Evolutionary conservation across 2,888 invertebrate genomes (phyloP).

Genomic region (Euzophera pinguis): DNA sequence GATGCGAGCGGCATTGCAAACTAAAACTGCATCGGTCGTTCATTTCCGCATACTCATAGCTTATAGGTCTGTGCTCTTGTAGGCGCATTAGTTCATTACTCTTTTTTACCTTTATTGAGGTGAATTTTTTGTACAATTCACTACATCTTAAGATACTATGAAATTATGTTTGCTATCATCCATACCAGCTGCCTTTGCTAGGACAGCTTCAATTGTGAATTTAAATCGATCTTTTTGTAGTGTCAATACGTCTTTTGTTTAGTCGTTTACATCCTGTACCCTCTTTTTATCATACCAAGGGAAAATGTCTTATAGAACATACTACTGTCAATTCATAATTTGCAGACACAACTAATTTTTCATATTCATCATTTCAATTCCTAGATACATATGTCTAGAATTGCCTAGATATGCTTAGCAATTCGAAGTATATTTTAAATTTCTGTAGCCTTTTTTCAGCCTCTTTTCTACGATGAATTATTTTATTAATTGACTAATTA

Average conservation of each 20-base stretch:
- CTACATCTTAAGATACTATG: too few species aligned
- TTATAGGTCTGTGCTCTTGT: background rate
- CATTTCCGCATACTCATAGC: conserved; percentile 44
- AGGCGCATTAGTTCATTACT: too few species aligned
- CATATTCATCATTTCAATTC: too few species aligned
- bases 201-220: too few species aligned
- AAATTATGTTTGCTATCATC: background rate
- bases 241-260: conserved; percentile 13
- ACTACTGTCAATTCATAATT: background rate
- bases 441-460: too few species aligned
- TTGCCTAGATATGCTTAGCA: too few species aligned
- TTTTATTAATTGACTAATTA: too few species aligned
- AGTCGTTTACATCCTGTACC: background rate
- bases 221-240: conserved; percentile 8
- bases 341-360: background rate
- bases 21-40: conserved; percentile 52
- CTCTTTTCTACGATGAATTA: too few species aligned
- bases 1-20: conserved; percentile 43
- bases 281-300: background rate
- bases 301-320: background rate
- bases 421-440: too few species aligned
- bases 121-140: too few species aligned
- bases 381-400: too few species aligned
- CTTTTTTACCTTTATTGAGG: too few species aligned
- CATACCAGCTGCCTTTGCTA: background rate